Base-by-base conservation (phyloP, 2,113 vertebrate genomes). In the Cheilinus undulatus region DNA sequence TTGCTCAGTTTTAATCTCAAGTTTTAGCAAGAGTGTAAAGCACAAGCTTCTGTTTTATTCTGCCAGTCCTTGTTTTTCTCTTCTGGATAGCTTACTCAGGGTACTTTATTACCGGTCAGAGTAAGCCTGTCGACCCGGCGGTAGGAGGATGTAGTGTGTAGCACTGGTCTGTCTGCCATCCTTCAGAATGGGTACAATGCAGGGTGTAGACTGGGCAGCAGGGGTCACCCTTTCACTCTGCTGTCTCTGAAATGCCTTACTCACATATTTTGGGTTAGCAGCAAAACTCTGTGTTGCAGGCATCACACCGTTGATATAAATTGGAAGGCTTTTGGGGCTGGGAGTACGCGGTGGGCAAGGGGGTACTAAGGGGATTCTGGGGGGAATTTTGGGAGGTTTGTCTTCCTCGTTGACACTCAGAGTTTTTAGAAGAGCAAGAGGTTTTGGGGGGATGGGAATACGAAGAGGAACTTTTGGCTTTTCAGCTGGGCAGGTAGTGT, bases 211-310 rank as follows among this genome's bases (percentile, higher is more conserved):
- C 46, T 76, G 89, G 11, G 60, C 36, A 11, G 88, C 40, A 13
- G 83, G 66, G 1, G 86, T 83, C 5, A 92, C 88, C 12, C 95
- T 94, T 45, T 96, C 95, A 26, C 93, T 95, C 60, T 93, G 92
- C 91, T 96, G 95, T 89, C 95, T 94, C 63, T 95, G 95, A 30
- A 95, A 89, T 8, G 95, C 93, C 88, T 96, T 97, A 86, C 97
- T 98, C 68, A 99, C 97, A 0, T 99, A 99, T 32, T 99, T 96
- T 2, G 98, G 98, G 76, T 99, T 96, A 3, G 98, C 96, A 58
- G 97, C 98, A 70, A 99, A 99, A 84, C 98, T 99, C 92, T 99
- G 97, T 0, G 98, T 99, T 0, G 96, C 95, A 26, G 98, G 98
- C 98, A 99, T 99, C 56, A 99, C 95, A 49, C 98, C 97, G 0